Conservation (phyloP, 2,113 vertebrate genomes). For the Oncorhynchus gorbuscha region DNA sequence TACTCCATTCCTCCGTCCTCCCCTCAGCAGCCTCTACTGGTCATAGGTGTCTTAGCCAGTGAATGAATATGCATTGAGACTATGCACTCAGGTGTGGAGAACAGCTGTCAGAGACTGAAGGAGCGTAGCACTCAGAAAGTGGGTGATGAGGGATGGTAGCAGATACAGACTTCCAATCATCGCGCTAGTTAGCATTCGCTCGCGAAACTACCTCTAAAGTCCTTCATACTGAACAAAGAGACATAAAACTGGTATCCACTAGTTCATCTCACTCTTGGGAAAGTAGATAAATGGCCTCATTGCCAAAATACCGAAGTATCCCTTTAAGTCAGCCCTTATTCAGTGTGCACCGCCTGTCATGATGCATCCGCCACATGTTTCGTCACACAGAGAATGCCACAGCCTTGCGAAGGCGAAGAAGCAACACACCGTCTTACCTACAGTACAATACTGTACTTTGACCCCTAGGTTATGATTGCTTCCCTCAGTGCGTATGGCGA, state of each 20-base stretch:
- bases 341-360: constrained; percentile 48
- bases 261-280: too few species aligned
- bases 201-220: too few species aligned
- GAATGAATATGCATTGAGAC: background rate
- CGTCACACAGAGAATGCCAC: constrained; percentile 40
- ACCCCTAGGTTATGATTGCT: background rate
- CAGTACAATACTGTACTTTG: background rate
- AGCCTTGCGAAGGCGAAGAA: constrained; percentile 32
- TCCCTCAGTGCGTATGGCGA: background rate
- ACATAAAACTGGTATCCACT: too few species aligned
- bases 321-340: constrained; percentile 54
- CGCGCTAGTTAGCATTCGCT: too few species aligned
- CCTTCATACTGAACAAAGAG: too few species aligned
- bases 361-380: constrained; percentile 32
- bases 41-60: too few species aligned
- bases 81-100: background rate
- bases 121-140: constrained; percentile 31
- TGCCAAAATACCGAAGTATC: constrained; percentile 14
- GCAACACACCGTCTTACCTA: background rate
- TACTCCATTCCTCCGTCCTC: too few species aligned
- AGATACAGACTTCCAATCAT: too few species aligned
- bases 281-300: too few species aligned
- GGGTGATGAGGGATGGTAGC: constrained; percentile 53
- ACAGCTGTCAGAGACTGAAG: background rate
- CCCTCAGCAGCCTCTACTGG: too few species aligned